phyloP scores from a whole-genome alignment of 2,797 vertebrate genomes.

The Chrysocyon brachyurus region DNA sequence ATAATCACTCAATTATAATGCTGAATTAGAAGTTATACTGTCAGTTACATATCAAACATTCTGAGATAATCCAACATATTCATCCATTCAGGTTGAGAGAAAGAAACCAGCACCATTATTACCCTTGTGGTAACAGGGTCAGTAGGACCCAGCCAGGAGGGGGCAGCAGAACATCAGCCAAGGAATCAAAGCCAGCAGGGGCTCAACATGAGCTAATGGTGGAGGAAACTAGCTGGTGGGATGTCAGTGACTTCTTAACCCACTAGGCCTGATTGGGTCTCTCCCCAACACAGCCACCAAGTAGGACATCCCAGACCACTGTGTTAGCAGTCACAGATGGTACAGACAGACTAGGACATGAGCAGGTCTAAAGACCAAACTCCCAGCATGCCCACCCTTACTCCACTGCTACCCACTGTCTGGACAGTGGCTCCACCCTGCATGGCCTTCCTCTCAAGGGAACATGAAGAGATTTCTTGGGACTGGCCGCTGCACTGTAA shows the following conservation, averaged over 20 bases:
- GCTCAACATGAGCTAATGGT: fast-evolving
- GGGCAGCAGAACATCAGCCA: not conserved
- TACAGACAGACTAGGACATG: not conserved
- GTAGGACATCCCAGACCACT: no score
- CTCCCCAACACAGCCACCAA: not conserved
- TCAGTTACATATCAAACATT: not conserved
- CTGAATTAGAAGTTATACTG: not conserved
- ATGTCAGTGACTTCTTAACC: not conserved
- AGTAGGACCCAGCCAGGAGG: not conserved
- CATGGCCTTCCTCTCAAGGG: not conserved
- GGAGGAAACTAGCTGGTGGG: not conserved
- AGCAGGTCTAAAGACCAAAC: not conserved
- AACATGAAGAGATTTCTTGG: not conserved
- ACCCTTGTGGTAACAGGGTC: not conserved
- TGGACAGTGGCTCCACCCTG: not conserved
- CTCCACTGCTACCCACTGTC: not conserved
- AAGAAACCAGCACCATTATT: not conserved
- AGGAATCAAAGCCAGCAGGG: not conserved
- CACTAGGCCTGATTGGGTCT: not conserved
- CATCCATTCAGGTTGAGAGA: not conserved
- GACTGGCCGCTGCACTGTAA: no score
- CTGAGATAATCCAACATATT: not conserved
- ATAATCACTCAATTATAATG: not conserved
- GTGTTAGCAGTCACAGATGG: not conserved
- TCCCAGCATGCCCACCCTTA: no score